Conservation (phyloP, 2,888 invertebrate genomes). For the Diabrotica balteata region DNA sequence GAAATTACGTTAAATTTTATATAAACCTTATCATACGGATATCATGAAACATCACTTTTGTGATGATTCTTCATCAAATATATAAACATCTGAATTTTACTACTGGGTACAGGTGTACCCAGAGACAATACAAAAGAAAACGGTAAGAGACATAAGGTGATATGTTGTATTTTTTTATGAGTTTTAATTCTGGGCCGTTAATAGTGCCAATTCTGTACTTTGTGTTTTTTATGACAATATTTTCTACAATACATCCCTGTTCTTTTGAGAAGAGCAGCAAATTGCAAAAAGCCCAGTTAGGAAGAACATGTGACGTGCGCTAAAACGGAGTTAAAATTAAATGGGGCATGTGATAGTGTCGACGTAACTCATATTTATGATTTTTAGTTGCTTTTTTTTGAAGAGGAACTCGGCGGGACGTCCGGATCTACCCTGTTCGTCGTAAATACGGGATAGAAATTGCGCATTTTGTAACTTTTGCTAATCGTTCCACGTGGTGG, state of each 20-base stretch:
- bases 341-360: constrained; percentile 61
- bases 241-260: constrained; percentile 10
- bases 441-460: constrained; percentile 25
- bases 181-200: too few relatives aligned
- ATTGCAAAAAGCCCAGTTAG: constrained; percentile 40
- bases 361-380: constrained; percentile 60
- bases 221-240: too few relatives aligned
- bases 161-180: too few relatives aligned
- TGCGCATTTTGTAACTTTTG: constrained; percentile 23
- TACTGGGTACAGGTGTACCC: too few relatives aligned
- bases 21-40: too few relatives aligned
- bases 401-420: constrained; percentile 28
- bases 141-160: too few relatives aligned
- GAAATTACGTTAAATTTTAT: too few relatives aligned
- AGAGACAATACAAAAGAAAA: too few relatives aligned
- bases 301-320: constrained; percentile 30
- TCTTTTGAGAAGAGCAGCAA: constrained; percentile 21
- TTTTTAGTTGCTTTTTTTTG: constrained; percentile 44
- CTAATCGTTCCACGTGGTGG: constrained; percentile 20
- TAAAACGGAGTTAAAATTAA: constrained; percentile 60
- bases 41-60: too few relatives aligned
- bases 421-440: constrained; percentile 16
- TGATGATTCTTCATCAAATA: too few relatives aligned
- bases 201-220: too few relatives aligned
- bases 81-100: too few relatives aligned